These are phyloP conservation scores for Thalassarche chlororhynchos DNA, from an alignment of 2,113 vertebrate genomes.

Conservation along the genomic window DNA sequence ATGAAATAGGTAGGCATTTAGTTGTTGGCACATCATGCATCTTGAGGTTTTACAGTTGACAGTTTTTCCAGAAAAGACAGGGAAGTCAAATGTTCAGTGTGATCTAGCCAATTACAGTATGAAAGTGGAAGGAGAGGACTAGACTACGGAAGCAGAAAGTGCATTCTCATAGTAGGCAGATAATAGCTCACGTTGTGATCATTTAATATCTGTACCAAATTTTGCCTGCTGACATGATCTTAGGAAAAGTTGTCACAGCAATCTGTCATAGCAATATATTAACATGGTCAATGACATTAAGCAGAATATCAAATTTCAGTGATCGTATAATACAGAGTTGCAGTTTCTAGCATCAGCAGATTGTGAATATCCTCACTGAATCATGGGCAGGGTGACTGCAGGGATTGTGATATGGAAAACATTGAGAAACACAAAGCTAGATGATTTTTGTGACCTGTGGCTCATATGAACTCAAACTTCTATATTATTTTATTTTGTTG, in stretches of 20 bases:
- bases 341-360: background rate
- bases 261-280: background rate
- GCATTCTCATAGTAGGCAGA: background rate
- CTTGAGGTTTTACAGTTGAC: background rate
- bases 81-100: background rate
- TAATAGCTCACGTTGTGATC: background rate
- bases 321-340: background rate
- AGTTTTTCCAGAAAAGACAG: background rate
- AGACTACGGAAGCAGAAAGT: background rate
- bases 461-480: background rate
- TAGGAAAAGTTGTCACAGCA: background rate
- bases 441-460: background rate
- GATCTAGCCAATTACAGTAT: background rate
- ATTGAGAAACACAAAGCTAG: background rate
- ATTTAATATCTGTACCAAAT: background rate
- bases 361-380: background rate
- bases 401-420: background rate
- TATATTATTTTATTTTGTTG: background rate
- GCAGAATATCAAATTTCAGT: background rate
- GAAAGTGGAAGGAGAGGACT: background rate
- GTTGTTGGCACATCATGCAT: background rate
- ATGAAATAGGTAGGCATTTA: background rate
- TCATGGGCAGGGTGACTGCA: background rate
- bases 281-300: background rate
- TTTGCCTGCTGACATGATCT: background rate